A percentile compares a stretch with the other conserved stretches of the same genome.
Conservation (phyloP, 2,113 vertebrate genomes). For the Hucho hucho region DNA sequence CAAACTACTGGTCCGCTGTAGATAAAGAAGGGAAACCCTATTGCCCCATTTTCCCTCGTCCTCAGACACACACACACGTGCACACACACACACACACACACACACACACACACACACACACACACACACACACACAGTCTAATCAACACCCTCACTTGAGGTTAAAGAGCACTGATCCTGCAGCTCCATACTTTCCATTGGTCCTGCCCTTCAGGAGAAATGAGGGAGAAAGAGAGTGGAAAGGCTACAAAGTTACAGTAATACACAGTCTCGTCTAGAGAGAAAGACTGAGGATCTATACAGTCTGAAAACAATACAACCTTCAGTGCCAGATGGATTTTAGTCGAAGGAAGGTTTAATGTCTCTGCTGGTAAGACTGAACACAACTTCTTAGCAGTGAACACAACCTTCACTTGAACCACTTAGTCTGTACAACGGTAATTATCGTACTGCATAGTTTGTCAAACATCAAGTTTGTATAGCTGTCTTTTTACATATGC, state of each 20-base stretch:
- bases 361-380: too few species aligned
- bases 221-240: not conserved
- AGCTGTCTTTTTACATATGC: too few species aligned
- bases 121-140: slow-evolving; percentile 11
- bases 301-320: not conserved
- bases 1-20: too few species aligned
- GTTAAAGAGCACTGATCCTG: not conserved
- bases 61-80: not conserved
- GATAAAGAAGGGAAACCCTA: too few species aligned
- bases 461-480: too few species aligned
- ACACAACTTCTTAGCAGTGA: too few species aligned
- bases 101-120: not conserved
- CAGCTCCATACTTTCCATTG: not conserved
- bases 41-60: not conserved
- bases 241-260: not conserved
- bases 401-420: too few species aligned
- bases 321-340: slow-evolving; percentile 40
- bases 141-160: not conserved
- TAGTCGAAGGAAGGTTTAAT: too few species aligned
- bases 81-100: too few species aligned
- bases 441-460: too few species aligned
- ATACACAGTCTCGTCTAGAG: not conserved
- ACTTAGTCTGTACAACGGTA: too few species aligned
- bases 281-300: not conserved
- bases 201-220: not conserved